phyloP scores from a whole-genome alignment of 2,113 vertebrate species.

The Centropus bengalensis region DNA sequence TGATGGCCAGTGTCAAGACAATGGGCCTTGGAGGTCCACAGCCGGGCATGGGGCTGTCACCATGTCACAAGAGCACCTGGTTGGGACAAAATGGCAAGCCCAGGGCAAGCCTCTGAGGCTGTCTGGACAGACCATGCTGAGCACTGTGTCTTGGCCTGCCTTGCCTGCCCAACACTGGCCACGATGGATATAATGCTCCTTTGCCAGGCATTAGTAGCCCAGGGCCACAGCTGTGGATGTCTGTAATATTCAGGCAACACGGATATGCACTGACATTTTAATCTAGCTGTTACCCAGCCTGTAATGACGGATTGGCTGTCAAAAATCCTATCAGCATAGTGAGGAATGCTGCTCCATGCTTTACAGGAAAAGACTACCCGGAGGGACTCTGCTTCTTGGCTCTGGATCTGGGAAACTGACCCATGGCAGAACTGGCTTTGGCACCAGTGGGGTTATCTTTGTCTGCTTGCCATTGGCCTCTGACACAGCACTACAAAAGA shows the following conservation, averaged over 20 bases:
- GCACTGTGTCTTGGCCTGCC: background rate
- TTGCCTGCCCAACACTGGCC: background rate
- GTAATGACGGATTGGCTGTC: background rate
- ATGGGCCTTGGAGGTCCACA: no score
- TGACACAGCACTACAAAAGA: background rate
- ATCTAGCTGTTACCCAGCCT: background rate
- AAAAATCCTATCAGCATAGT: background rate
- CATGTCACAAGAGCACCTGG: fast-evolving
- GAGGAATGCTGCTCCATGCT: background rate
- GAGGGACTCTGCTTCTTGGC: background rate
- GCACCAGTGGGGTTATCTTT: background rate
- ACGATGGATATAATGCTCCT: background rate
- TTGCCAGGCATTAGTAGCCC: fast-evolving
- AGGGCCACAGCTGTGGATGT: background rate
- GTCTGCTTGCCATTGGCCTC: background rate
- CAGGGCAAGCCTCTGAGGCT: background rate
- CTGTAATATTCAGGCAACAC: background rate
- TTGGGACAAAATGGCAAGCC: background rate
- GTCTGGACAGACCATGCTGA: background rate
- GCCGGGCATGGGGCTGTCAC: background rate
- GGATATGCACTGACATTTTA: background rate
- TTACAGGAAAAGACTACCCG: fast-evolving
- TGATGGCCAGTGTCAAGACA: no score
- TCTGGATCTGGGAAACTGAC: background rate
- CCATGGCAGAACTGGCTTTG: background rate